Evolutionary conservation across 1,140 invertebrate genomes (phyloP).

Genomic region (Drosophila ogumai): DNA sequence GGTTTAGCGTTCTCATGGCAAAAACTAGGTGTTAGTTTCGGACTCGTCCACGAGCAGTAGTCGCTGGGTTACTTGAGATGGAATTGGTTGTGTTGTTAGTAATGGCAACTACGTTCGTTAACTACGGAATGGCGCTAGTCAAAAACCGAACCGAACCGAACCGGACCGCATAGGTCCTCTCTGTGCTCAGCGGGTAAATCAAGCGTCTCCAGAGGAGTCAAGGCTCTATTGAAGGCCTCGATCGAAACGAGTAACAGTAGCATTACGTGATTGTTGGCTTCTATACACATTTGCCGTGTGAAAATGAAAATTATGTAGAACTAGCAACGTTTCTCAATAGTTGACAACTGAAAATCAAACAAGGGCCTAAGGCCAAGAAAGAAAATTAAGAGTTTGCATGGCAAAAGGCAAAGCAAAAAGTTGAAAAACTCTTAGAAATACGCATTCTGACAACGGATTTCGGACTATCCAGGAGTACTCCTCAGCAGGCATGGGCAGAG

Average conservation of each 20-base stretch:
- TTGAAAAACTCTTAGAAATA: slow-evolving; percentile 17
- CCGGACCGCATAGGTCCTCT: slow-evolving; percentile 2
- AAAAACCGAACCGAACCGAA: slow-evolving; percentile 31
- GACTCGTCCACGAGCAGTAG: slow-evolving; percentile 46
- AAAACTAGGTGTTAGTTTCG: slow-evolving; percentile 32
- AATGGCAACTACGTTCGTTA: slow-evolving; percentile 50
- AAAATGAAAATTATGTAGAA: slow-evolving; percentile 74
- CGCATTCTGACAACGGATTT: slow-evolving; percentile 32
- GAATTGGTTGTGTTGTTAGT: slow-evolving; percentile 40
- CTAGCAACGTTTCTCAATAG: slow-evolving; percentile 79
- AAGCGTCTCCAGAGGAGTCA: slow-evolving; percentile 10
- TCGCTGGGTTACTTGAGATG: slow-evolving; percentile 46
- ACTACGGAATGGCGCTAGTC: slow-evolving; percentile 30
- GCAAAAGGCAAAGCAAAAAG: slow-evolving; percentile 21
- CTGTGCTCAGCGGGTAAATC: slow-evolving; percentile 11
- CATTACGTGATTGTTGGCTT: slow-evolving; percentile 48
- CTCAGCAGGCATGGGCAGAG: background rate
- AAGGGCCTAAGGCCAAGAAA: slow-evolving; percentile 38
- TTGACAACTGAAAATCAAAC: slow-evolving; percentile 44
- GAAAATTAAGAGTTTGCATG: slow-evolving; percentile 43
- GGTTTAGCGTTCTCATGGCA: slow-evolving; percentile 37
- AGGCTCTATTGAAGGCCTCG: slow-evolving; percentile 30
- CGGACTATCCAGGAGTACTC: slow-evolving; percentile 17
- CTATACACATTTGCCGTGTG: slow-evolving; percentile 33
- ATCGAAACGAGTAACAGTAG: slow-evolving; percentile 71